Evolutionary conservation across 2,888 invertebrate species (phyloP).

Genomic region (Ophion ellenae): DNA sequence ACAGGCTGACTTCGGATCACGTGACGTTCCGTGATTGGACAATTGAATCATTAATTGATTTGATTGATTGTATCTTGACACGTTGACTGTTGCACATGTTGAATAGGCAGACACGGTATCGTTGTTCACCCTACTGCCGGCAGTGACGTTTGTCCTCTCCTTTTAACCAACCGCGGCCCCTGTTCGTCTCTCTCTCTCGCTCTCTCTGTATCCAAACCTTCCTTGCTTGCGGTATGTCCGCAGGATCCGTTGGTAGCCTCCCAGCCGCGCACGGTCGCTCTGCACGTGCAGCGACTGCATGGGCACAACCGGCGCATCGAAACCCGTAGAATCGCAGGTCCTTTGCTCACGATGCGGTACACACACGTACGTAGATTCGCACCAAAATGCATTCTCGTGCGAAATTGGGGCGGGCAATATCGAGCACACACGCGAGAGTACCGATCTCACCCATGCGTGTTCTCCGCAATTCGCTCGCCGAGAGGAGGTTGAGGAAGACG

Average conservation of each 20-base stretch:
- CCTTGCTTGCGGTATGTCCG: conserved; percentile 74
- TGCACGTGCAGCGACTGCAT: conserved; percentile 53
- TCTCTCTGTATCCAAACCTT: conserved; percentile 6
- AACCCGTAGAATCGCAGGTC: conserved; percentile 55
- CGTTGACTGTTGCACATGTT: conserved; percentile 82
- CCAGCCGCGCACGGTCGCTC: conserved; percentile 65
- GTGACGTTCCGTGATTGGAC: conserved; percentile 72
- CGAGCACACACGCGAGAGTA: conserved; percentile 41
- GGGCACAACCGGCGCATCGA: conserved; percentile 68
- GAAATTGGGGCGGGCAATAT: conserved; percentile 53
- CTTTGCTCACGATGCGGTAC: conserved; percentile 49
- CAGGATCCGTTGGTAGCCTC: conserved; percentile 75
- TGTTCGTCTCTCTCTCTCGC: conserved; percentile 17
- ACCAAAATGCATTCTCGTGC: conserved; percentile 51
- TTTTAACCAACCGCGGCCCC: neutral
- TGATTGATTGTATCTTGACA: conserved; percentile 81
- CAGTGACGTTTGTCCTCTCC: conserved; percentile 5
- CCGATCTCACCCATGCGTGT: conserved; percentile 42
- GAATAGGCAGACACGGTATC: conserved; percentile 79
- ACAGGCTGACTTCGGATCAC: conserved; percentile 56
- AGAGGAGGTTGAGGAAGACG: conserved; percentile 60
- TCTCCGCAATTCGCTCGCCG: conserved; percentile 52
- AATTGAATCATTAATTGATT: conserved; percentile 82
- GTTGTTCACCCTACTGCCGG: conserved; percentile 52
- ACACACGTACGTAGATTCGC: conserved; percentile 15